phyloP scores from a whole-genome alignment of 2,113 vertebrate genomes.

The Chloropsis cyanopogon region DNA sequence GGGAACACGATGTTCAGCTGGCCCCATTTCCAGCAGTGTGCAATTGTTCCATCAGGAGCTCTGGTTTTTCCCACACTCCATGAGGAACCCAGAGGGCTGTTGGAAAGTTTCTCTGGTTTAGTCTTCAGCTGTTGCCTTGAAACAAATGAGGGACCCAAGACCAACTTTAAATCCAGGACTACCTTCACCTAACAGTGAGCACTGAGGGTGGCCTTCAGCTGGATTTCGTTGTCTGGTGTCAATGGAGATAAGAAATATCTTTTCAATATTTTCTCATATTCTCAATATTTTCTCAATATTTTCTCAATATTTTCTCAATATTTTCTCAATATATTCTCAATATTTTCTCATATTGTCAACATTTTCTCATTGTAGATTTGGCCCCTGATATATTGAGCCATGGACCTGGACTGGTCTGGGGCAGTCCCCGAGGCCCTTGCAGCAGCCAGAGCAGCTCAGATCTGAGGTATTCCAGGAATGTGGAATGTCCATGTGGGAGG shows the following conservation, averaged over 20 bases:
- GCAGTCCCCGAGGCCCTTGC: not conserved
- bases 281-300: too few species aligned
- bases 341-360: too few species aligned
- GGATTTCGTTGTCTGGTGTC: not conserved
- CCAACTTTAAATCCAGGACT: not conserved
- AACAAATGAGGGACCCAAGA: not conserved
- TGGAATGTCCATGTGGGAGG: rapidly evolving
- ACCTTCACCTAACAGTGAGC: not conserved
- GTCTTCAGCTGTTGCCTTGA: not conserved
- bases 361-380: not conserved
- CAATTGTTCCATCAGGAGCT: not conserved
- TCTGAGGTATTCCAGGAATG: not conserved
- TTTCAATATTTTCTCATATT: too few species aligned
- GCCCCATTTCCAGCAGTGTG: not conserved
- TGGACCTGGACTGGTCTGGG: not conserved
- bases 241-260: not conserved
- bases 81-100: not conserved
- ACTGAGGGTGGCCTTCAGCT: not conserved
- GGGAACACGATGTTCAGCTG: rapidly evolving
- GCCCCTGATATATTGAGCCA: not conserved
- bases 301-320: too few species aligned
- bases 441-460: not conserved
- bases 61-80: not conserved
- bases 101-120: not conserved
- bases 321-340: too few species aligned